phyloP scores from a whole-genome alignment of 2,888 invertebrate species.

The Acrocera orbiculus region DNA sequence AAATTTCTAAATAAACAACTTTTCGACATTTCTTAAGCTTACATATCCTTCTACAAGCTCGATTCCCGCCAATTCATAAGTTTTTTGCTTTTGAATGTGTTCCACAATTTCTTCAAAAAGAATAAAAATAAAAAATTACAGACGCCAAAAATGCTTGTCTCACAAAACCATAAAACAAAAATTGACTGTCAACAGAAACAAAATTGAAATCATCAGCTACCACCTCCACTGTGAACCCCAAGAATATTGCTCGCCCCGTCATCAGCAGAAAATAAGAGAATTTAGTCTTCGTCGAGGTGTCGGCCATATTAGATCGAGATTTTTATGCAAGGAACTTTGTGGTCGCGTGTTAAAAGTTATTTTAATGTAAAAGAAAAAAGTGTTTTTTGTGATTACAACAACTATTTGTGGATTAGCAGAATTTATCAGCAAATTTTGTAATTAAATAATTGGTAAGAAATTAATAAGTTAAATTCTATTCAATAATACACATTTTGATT shows the following conservation, averaged over 20 bases:
- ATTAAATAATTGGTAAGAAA: not conserved
- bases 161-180: not conserved
- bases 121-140: no score
- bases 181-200: not conserved
- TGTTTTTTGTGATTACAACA: slow-evolving; percentile 2
- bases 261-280: no score
- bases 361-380: slow-evolving; percentile 1
- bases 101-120: no score
- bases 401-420: not conserved
- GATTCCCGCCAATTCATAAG: no score
- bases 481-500: no score
- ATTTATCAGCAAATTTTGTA: not conserved
- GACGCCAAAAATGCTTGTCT: no score
- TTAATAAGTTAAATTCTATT: not conserved
- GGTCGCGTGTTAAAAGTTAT: slow-evolving; percentile 1
- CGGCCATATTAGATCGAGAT: slow-evolving; percentile 5
- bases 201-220: not conserved
- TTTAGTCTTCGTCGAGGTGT: slow-evolving; percentile 11
- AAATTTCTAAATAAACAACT: no score
- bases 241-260: not conserved
- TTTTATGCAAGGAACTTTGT: slow-evolving; percentile 1
- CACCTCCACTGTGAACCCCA: no score
- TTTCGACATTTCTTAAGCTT: no score
- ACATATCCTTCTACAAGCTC: no score
- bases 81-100: no score